Evolutionary conservation across 2,888 invertebrate genomes (phyloP), one percentile per base, ranked within the genome.

Genomic region (Pollenia amentaria): DNA sequence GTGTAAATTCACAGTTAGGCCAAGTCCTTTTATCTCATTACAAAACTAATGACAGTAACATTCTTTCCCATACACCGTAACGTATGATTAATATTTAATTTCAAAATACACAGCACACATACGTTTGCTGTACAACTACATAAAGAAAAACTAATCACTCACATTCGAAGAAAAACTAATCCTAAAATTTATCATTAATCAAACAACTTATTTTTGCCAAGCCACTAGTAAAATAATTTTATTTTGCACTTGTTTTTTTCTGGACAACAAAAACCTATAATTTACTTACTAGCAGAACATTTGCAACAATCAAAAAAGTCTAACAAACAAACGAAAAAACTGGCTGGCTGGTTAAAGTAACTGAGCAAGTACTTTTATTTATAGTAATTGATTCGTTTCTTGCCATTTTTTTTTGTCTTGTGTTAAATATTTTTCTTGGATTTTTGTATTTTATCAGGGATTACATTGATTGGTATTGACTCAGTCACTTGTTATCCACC

Each of bases 401-500:
- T 6, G 29, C 29, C 29, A 29, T 29, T 29, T 29, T 29, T 12
- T 9, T 40, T 21, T 76, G 8, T 11, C 12, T 51, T 12, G 60
- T 53, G 53, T 12, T 53, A 2, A 60, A 60, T 16, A 44, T 62
- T 64, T 57, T 46, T 67, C 29, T 48, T 48, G 29, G 14, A 38
- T 48, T n/a, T 75, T 60, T 73, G 18, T 69, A 53, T 69, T 81
- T 73, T 76, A 29, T 65, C 70, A 84, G 42, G 81, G 69, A 51
- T 84, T 78, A 65, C 55, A 84, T 77, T 88, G 88, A 88, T 85
- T 88, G 84, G 73, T 88, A 85, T 85, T 86, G 88, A 78, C 85
- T 81, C 46, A 81, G 72, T 84, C 62, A 67, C 83, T 73, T 79
- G 84, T 88, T 88, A 89, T 88, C 88, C 89, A 57, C 77, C 76